phyloP scores from a whole-genome alignment of 2,113 vertebrate genomes.

The Tyrannus savana region DNA sequence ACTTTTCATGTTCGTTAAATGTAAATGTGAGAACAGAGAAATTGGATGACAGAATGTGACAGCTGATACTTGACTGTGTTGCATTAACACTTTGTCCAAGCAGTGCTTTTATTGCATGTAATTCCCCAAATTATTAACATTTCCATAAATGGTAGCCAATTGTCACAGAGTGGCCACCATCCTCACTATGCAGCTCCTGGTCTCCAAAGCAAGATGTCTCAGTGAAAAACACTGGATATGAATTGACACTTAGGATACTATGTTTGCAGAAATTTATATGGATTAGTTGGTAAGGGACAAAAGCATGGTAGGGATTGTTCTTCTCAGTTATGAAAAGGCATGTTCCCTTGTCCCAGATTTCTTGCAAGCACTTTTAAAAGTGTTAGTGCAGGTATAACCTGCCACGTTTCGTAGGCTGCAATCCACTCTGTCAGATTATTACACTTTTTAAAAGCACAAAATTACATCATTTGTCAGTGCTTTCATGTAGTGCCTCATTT shows the following conservation, averaged over 20 bases:
- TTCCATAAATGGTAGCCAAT: background rate
- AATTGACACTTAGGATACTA: background rate
- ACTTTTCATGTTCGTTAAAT: background rate
- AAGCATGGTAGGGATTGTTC: background rate
- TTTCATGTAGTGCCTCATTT: background rate
- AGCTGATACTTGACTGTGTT: background rate
- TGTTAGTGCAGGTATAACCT: background rate
- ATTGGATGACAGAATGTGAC: background rate
- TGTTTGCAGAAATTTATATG: background rate
- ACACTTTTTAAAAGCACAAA: background rate
- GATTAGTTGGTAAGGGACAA: background rate
- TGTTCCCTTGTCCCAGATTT: background rate
- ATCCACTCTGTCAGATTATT: background rate
- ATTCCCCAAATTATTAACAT: background rate
- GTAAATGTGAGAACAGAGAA: background rate
- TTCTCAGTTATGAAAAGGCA: background rate
- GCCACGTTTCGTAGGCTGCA: background rate
- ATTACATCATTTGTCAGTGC: background rate
- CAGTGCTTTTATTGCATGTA: background rate
- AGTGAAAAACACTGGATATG: background rate
- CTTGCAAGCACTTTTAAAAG: background rate
- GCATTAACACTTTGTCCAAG: background rate
- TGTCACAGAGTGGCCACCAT: background rate
- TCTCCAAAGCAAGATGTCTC: background rate
- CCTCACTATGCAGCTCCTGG: rapidly evolving